These are phyloP conservation scores for Eilema caniola DNA, from an alignment of 2,888 invertebrate species.

Conservation along the genomic window DNA sequence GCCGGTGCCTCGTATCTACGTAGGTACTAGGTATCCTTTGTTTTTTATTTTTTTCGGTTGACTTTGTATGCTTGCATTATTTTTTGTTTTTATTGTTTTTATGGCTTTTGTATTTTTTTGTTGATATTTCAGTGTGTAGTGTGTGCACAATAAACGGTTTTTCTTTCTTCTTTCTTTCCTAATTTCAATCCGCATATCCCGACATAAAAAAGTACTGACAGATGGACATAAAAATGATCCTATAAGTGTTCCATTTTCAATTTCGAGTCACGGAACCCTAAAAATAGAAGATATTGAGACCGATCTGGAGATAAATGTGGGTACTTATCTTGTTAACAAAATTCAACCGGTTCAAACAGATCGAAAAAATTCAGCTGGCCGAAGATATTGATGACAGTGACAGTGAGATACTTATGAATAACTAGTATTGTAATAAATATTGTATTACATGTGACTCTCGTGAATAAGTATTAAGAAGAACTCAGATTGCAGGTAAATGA, in stretches of 20 bases:
- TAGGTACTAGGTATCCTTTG: too few relatives aligned
- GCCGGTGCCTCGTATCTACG: too few relatives aligned
- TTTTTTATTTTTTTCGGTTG: too few relatives aligned
- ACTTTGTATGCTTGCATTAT: too few relatives aligned
- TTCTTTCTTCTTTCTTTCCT: too few relatives aligned
- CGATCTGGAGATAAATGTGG: neutral
- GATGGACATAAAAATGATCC: neutral
- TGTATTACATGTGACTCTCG: neutral
- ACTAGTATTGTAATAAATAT: slow-evolving; percentile 1
- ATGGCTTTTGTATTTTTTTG: too few relatives aligned
- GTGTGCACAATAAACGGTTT: too few relatives aligned
- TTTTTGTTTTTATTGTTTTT: too few relatives aligned
- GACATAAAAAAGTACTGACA: neutral
- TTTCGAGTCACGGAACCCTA: neutral
- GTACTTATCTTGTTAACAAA: slow-evolving; percentile 2
- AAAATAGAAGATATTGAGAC: slow-evolving; percentile 2
- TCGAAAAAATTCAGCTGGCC: neutral
- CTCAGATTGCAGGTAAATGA: neutral
- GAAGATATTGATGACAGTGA: neutral
- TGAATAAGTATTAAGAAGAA: neutral
- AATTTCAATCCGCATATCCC: too few relatives aligned
- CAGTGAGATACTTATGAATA: neutral
- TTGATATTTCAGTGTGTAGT: too few relatives aligned
- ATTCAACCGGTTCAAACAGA: neutral
- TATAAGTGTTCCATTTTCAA: neutral